A percentile compares a stretch with the other conserved stretches of the same genome.
These are phyloP conservation scores for Melitaea cinxia DNA, from an alignment of 1,140 invertebrate species.

Conservation along the genomic window DNA sequence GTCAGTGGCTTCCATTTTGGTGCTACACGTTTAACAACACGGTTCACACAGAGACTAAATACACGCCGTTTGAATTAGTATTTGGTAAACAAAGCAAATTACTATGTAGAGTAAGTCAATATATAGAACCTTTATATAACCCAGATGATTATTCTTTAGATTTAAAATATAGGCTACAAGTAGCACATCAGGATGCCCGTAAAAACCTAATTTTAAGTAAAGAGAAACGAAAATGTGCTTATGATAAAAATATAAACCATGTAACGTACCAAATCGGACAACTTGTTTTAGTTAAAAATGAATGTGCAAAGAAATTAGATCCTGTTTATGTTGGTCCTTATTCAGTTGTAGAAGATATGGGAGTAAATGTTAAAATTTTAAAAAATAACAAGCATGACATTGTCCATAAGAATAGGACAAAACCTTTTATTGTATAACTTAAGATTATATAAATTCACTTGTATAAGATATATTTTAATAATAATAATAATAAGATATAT, in stretches of 20 bases:
- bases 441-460: no score
- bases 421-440: no score
- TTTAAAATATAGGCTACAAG: constrained; percentile 3
- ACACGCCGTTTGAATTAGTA: constrained; percentile 31
- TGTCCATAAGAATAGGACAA: no score
- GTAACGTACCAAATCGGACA: neutral
- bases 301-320: neutral
- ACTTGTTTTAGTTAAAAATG: neutral
- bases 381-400: no score
- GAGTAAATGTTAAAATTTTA: no score
- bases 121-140: constrained; percentile 3
- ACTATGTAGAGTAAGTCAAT: neutral
- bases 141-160: neutral
- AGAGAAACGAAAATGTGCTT: neutral
- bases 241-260: neutral
- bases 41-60: constrained; percentile 34
- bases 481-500: no score
- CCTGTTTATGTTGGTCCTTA: no score
- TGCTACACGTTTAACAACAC: constrained; percentile 27
- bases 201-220: neutral
- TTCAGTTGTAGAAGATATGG: no score
- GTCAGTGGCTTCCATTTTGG: constrained; percentile 11
- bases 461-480: no score
- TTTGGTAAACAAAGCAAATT: constrained; percentile 27
- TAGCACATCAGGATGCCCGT: neutral